phyloP scores from a whole-genome alignment of 35 echinoderm and acorn worm species.

The Acanthaster planci region DNA sequence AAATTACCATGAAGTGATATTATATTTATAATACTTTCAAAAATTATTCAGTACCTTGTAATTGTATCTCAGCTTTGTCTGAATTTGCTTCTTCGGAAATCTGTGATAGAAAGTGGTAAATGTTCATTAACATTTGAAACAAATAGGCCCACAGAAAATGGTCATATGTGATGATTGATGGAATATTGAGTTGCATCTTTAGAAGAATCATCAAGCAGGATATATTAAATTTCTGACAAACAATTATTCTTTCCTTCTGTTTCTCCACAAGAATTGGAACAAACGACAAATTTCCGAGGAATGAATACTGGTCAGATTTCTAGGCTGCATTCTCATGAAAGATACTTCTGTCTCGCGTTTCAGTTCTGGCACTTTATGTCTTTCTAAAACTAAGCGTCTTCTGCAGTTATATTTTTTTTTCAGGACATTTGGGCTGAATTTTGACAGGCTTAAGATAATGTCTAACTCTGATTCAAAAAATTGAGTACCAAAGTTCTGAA shows the following conservation, averaged over 20 bases:
- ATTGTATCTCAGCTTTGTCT: slow-evolving; percentile 3
- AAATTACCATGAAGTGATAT: neutral
- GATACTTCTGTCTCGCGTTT: too few species aligned
- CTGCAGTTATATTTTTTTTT: too few species aligned
- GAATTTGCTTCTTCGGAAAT: neutral
- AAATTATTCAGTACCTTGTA: neutral
- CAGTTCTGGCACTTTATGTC: too few species aligned
- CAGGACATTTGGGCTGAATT: too few species aligned
- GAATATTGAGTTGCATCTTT: neutral
- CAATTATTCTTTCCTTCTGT: neutral
- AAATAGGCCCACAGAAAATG: neutral
- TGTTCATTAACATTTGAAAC: too few species aligned
- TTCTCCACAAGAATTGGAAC: neutral
- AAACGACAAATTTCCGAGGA: too few species aligned
- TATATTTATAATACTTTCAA: neutral
- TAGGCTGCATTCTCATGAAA: too few species aligned
- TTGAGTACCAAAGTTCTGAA: too few species aligned
- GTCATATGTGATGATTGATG: neutral
- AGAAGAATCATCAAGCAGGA: neutral
- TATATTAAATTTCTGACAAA: neutral
- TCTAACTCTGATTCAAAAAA: too few species aligned
- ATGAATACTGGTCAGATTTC: too few species aligned
- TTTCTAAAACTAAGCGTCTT: too few species aligned
- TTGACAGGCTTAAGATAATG: too few species aligned
- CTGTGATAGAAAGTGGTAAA: neutral